These are phyloP conservation scores for Pyrgus malvae DNA, from an alignment of 2,888 invertebrate genomes.

Conservation along the genomic window DNA sequence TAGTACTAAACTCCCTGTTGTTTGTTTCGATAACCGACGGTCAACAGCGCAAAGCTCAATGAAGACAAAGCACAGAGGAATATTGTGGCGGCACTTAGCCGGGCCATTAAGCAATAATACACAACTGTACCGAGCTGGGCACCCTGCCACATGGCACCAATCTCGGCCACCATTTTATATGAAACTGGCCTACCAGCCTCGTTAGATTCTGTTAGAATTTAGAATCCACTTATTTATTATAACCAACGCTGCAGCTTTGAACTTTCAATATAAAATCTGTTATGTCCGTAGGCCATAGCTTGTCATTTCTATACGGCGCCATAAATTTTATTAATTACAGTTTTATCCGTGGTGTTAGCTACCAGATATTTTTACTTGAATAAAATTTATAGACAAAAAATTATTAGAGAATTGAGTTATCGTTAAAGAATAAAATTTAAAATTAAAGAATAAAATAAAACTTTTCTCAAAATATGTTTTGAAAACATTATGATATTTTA, in stretches of 20 bases:
- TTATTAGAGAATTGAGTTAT: too few species aligned
- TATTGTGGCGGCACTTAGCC: conserved; percentile 55
- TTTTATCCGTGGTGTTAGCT: not conserved
- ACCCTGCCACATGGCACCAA: conserved; percentile 64
- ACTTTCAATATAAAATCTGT: conserved; percentile 13
- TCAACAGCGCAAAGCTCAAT: conserved; percentile 18
- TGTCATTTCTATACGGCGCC: conserved; percentile 10
- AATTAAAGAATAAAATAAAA: too few species aligned
- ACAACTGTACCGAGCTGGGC: conserved; percentile 52
- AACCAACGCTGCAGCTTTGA: conserved; percentile 12
- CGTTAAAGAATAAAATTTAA: too few species aligned
- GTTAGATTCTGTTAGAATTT: conserved; percentile 38
- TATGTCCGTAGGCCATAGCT: conserved; percentile 1
- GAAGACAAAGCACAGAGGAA: conserved; percentile 48
- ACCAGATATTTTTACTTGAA: conserved; percentile 3
- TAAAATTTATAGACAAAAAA: too few species aligned
- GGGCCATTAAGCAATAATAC: conserved; percentile 59
- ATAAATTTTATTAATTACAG: conserved; percentile 15
- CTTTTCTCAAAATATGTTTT: too few species aligned
- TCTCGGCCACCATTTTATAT: conserved; percentile 50
- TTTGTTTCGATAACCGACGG: not conserved
- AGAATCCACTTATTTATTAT: conserved; percentile 26
- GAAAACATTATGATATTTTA: too few species aligned
- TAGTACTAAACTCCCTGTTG: too few species aligned
- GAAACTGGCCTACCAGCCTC: conserved; percentile 42